Conservation (phyloP, 2,797 vertebrate genomes). For the Hippocampus kuda region DNA sequence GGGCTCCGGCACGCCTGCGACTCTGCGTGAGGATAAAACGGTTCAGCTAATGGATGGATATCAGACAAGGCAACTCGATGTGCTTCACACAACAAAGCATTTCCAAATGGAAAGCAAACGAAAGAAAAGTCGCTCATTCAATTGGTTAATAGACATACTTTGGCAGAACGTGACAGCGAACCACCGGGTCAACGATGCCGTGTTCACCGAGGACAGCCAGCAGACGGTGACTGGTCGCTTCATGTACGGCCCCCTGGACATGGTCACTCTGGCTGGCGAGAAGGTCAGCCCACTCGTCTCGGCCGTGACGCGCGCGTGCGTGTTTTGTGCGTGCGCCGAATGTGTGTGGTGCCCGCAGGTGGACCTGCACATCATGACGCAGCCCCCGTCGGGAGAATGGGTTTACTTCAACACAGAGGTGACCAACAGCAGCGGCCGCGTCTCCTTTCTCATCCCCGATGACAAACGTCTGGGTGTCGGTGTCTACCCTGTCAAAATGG, state of each 20-base stretch:
- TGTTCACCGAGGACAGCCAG: conserved; percentile 83
- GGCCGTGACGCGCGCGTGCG: background rate
- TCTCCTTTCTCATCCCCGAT: conserved; percentile 84
- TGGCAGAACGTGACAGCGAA: conserved; percentile 92
- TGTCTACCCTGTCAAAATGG: conserved; percentile 96
- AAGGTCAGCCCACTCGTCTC: conserved; percentile 67
- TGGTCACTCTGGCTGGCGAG: conserved; percentile 96
- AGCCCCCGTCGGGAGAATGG: conserved; percentile 95
- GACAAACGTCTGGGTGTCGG: conserved; percentile 85
- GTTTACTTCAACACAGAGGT: conserved; percentile 87
- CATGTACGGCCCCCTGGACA: conserved; percentile 96
- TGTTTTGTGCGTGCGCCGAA: background rate
- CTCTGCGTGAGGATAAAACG: no score
- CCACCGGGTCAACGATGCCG: conserved; percentile 86
- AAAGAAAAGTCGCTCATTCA: no score
- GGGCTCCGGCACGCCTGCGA: no score
- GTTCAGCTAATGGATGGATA: no score
- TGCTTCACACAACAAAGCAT: no score
- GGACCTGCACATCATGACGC: conserved; percentile 95
- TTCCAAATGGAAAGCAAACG: no score
- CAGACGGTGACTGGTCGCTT: conserved; percentile 86
- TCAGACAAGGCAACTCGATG: no score
- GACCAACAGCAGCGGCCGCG: conserved; percentile 89
- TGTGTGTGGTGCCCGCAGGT: conserved; percentile 63
- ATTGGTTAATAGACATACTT: background rate